Conservation (phyloP, 2,113 vertebrate species). For the Corythornis cristatus region DNA sequence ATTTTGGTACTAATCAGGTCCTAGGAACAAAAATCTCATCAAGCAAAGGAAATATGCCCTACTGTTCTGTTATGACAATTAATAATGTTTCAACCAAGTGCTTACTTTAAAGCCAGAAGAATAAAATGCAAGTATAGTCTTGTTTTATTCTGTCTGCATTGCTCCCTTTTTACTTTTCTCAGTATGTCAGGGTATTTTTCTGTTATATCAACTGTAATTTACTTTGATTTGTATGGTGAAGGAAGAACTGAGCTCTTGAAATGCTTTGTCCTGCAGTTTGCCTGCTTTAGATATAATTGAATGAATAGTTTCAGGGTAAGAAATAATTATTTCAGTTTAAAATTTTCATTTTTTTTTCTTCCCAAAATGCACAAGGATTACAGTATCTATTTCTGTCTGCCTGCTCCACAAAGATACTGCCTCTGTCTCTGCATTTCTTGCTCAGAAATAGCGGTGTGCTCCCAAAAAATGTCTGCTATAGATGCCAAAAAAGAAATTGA, state of each 20-base stretch:
- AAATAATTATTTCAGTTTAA: background rate
- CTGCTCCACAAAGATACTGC: background rate
- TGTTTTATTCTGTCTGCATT: background rate
- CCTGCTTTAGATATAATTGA: background rate
- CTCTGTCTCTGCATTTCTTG: background rate
- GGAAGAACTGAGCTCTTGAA: background rate
- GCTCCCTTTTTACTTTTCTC: background rate
- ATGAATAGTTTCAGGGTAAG: background rate
- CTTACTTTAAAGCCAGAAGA: background rate
- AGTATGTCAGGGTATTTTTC: background rate
- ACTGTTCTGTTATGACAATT: background rate
- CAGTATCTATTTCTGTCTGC: background rate
- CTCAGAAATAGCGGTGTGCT: background rate
- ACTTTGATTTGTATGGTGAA: background rate
- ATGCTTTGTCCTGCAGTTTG: background rate
- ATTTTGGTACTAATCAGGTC: background rate
- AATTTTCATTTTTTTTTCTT: background rate
- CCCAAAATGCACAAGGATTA: background rate
- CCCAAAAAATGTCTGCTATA: background rate
- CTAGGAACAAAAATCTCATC: background rate
- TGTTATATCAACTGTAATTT: background rate
- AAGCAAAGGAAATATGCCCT: background rate
- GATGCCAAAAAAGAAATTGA: slow-evolving; percentile 8
- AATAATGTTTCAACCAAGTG: background rate
- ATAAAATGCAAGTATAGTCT: background rate